Evolutionary conservation across 2,888 invertebrate genomes (phyloP).

Genomic region (Neoscelio sp.): DNA sequence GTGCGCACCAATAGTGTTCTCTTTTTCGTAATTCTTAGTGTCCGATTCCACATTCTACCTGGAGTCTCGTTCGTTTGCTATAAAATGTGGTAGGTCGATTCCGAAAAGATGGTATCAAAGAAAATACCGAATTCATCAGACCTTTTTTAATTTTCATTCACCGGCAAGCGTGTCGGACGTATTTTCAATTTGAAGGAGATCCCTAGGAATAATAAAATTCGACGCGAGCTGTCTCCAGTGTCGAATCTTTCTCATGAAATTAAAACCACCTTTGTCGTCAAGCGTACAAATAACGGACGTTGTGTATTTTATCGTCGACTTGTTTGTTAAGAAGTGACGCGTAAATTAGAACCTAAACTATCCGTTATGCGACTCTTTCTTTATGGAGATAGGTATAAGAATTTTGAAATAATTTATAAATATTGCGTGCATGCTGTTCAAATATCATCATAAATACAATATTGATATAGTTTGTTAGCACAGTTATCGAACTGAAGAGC

Average conservation of each 20-base stretch:
- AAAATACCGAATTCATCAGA: conserved; percentile 39
- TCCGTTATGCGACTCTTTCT: too few species aligned
- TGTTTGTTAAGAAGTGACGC: conserved; percentile 42
- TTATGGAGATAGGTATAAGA: too few species aligned
- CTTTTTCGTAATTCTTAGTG: too few species aligned
- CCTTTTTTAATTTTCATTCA: conserved; percentile 45
- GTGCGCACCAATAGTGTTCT: conserved; percentile 1
- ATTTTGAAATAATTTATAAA: too few species aligned
- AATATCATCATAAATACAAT: too few species aligned
- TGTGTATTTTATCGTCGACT: conserved; percentile 23
- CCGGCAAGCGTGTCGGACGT: conserved; percentile 46
- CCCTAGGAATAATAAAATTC: conserved; percentile 36
- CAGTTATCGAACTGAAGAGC: too few species aligned
- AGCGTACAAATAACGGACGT: conserved; percentile 35
- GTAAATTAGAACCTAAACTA: too few species aligned
- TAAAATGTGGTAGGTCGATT: conserved; percentile 60
- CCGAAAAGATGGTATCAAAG: conserved; percentile 42
- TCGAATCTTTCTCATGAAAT: conserved; percentile 50
- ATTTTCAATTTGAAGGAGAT: conserved; percentile 57
- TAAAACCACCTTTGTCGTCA: conserved; percentile 43
- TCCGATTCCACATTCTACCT: conserved; percentile 31
- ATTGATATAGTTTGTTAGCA: too few species aligned
- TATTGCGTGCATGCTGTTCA: too few species aligned
- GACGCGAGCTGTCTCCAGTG: conserved; percentile 19
- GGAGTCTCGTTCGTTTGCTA: conserved; percentile 37